Conservation (phyloP, 2,888 invertebrate genomes). For the Syrista parreyssii region DNA sequence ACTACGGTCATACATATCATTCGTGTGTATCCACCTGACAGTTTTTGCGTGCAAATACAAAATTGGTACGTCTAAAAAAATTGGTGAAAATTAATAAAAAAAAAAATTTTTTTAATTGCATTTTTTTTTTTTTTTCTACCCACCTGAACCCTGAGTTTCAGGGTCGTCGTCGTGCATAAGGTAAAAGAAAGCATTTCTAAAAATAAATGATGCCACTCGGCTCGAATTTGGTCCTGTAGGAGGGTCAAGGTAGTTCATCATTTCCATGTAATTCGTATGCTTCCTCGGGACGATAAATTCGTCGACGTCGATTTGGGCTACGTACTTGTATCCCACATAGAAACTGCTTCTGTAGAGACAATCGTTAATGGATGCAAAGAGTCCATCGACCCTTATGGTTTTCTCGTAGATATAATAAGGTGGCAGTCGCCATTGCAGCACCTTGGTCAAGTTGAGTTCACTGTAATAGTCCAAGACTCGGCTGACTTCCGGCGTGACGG, state of each 20-base stretch:
- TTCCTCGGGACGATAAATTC: slow-evolving; percentile 56
- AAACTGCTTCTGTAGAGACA: slow-evolving; percentile 50
- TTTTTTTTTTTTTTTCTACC: too few relatives aligned
- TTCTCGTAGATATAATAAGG: slow-evolving; percentile 48
- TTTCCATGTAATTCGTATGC: slow-evolving; percentile 44
- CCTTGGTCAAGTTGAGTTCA: slow-evolving; percentile 50
- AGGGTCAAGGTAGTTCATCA: slow-evolving; percentile 50
- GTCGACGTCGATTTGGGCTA: slow-evolving; percentile 54
- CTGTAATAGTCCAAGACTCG: slow-evolving; percentile 62
- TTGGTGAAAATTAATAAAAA: neutral
- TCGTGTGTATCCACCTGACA: slow-evolving; percentile 53
- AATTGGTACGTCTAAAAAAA: slow-evolving; percentile 29
- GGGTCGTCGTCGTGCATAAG: slow-evolving; percentile 66
- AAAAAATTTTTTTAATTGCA: too few relatives aligned
- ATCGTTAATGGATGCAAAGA: slow-evolving; percentile 59
- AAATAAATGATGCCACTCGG: slow-evolving; percentile 62
- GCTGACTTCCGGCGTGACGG: slow-evolving; percentile 57
- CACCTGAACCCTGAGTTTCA: slow-evolving; percentile 51
- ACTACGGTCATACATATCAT: slow-evolving; percentile 50
- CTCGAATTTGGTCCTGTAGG: neutral
- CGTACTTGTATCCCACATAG: slow-evolving; percentile 52
- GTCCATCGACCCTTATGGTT: slow-evolving; percentile 64
- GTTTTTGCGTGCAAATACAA: slow-evolving; percentile 64
- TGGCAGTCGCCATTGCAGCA: slow-evolving; percentile 64
- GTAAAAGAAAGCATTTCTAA: slow-evolving; percentile 68